Evolutionary conservation across 2,797 vertebrate genomes (phyloP).

Genomic region (Prionace glauca): DNA sequence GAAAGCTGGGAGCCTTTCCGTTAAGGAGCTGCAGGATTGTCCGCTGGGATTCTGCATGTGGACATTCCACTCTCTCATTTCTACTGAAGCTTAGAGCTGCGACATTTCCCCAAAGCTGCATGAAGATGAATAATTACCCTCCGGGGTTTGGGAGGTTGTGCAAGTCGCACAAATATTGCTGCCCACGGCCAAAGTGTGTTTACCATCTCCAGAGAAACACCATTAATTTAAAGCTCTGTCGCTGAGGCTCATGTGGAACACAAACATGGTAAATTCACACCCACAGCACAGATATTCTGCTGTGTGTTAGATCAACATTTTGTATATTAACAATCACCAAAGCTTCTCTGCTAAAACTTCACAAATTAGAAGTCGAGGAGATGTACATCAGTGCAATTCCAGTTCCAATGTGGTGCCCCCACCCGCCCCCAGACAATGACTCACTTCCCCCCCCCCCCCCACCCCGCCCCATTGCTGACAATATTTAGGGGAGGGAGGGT

Average conservation of each 20-base stretch:
- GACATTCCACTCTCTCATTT: background rate
- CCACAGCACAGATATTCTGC: background rate
- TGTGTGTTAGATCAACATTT: background rate
- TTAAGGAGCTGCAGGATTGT: background rate
- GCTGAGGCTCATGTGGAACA: background rate
- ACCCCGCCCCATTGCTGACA: too few relatives aligned
- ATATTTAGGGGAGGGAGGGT: too few relatives aligned
- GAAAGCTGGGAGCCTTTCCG: background rate
- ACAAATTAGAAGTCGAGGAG: background rate
- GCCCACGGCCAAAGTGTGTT: background rate
- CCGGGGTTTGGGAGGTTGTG: background rate
- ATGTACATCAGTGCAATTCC: background rate
- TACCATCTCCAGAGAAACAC: background rate
- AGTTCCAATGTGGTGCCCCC: too few relatives aligned
- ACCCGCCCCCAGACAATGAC: too few relatives aligned
- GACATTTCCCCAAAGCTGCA: background rate
- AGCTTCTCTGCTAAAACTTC: background rate
- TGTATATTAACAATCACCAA: background rate
- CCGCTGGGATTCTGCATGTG: background rate
- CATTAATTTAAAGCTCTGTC: background rate
- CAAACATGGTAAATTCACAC: background rate
- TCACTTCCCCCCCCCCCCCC: too few relatives aligned
- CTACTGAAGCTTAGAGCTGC: background rate
- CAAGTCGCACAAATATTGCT: background rate
- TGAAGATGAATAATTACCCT: background rate